Percentiles rank a stretch among this genome's conserved stretches.
Evolutionary conservation across 1,140 invertebrate species (phyloP).

Genomic region (Brachionus rotundiformis): DNA sequence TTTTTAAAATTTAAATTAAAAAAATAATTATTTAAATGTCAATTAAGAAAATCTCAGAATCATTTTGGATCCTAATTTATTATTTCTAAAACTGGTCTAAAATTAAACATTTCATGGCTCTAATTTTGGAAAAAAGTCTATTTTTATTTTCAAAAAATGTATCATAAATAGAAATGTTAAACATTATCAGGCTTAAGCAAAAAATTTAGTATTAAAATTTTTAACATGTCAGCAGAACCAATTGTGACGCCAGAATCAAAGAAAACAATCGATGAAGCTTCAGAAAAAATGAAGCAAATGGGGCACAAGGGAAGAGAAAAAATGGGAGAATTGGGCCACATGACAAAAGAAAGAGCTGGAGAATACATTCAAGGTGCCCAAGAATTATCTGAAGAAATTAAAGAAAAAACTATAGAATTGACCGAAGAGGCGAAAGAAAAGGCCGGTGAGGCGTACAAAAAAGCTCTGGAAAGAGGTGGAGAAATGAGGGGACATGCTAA

Average conservation of each 20-base stretch:
- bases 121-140: background rate
- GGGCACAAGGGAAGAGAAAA: slow-evolving; percentile 8
- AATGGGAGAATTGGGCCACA: background rate
- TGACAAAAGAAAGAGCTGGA: background rate
- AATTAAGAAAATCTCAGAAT: too few species aligned
- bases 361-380: background rate
- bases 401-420: slow-evolving; percentile 28
- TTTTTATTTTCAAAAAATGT: background rate
- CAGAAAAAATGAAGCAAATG: background rate
- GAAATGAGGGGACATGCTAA: background rate
- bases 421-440: background rate
- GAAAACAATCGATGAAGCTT: background rate
- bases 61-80: background rate
- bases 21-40: too few species aligned
- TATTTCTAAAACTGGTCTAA: background rate
- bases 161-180: background rate
- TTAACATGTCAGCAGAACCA: background rate
- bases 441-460: background rate
- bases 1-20: background rate
- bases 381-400: background rate
- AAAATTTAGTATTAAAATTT: background rate
- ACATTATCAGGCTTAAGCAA: background rate
- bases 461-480: background rate
- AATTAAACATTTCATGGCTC: background rate
- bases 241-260: background rate